Percentiles rank a stretch among this genome's conserved stretches.
Evolutionary conservation across 2,113 vertebrate species (phyloP).

Genomic region (Sapayoa aenigma): DNA sequence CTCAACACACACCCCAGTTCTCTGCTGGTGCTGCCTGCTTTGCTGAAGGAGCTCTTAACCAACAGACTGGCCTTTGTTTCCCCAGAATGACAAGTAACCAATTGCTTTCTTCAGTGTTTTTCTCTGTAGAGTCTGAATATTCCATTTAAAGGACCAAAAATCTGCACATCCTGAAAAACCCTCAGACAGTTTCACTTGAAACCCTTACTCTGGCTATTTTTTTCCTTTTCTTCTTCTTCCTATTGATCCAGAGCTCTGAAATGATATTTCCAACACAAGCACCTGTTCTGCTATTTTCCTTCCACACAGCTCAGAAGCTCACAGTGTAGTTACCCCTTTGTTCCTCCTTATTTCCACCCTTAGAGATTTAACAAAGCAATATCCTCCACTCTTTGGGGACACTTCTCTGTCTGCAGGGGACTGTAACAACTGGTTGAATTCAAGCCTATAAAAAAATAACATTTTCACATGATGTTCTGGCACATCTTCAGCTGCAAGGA

Average conservation of each 20-base stretch:
- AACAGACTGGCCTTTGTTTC: background rate
- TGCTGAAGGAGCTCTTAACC: background rate
- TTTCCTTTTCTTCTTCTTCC: background rate
- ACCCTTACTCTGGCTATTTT: background rate
- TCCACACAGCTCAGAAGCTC: background rate
- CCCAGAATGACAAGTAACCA: background rate
- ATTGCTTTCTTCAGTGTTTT: background rate
- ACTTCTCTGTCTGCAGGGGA: background rate
- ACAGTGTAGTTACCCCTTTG: background rate
- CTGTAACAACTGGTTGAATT: background rate
- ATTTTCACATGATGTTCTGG: background rate
- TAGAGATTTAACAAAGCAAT: background rate
- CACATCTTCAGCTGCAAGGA: background rate
- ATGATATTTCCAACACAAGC: background rate
- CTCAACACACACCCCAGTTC: background rate
- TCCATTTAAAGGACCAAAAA: background rate
- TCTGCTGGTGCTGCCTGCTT: background rate
- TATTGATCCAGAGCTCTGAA: background rate
- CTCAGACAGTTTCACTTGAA: background rate
- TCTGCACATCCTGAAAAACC: background rate
- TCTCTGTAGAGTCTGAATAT: background rate
- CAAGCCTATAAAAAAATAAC: background rate
- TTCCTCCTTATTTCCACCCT: background rate
- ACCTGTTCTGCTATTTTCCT: background rate
- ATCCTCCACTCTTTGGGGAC: background rate